phyloP scores from a whole-genome alignment of 2,797 vertebrate genomes.

The Adrianichthys oophorus region DNA sequence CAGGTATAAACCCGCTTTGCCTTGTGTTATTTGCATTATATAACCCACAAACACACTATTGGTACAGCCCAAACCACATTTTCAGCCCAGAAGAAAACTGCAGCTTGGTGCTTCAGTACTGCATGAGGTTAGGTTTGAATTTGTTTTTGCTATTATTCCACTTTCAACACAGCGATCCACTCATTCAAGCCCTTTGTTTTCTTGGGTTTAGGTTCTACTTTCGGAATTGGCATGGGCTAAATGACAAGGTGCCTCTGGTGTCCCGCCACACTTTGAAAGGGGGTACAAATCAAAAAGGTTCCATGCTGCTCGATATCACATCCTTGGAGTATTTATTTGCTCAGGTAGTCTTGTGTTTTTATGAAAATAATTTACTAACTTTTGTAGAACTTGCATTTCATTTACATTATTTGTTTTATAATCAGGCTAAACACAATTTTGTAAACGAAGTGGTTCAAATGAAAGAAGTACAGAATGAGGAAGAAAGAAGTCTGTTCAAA shows the following conservation, averaged over 20 bases:
- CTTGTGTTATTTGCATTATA: constrained; percentile 87
- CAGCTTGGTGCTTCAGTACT: constrained; percentile 76
- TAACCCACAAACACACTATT: constrained; percentile 73
- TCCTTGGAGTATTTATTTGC: constrained; percentile 90
- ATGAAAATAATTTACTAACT: no score
- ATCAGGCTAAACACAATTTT: constrained; percentile 89
- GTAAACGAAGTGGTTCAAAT: constrained; percentile 83
- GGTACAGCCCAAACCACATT: constrained; percentile 88
- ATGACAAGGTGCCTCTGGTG: constrained; percentile 75
- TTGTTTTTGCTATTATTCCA: neutral
- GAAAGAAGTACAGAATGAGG: constrained; percentile 74
- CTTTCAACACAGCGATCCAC: neutral
- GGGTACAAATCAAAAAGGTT: constrained; percentile 48
- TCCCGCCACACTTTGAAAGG: constrained; percentile 67
- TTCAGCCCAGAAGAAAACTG: constrained; percentile 72
- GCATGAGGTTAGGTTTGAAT: constrained; percentile 85
- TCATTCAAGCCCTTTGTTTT: neutral
- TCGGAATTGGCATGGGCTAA: constrained; percentile 89
- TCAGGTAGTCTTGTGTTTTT: constrained; percentile 75
- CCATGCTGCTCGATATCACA: constrained; percentile 81
- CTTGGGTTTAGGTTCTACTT: constrained; percentile 83
- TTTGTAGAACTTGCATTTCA: no score
- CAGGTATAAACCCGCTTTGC: constrained; percentile 89
- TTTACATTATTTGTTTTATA: neutral
- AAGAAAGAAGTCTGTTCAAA: constrained; percentile 83